Conservation (phyloP, 2,888 invertebrate species). For the Galeruca laticollis region DNA sequence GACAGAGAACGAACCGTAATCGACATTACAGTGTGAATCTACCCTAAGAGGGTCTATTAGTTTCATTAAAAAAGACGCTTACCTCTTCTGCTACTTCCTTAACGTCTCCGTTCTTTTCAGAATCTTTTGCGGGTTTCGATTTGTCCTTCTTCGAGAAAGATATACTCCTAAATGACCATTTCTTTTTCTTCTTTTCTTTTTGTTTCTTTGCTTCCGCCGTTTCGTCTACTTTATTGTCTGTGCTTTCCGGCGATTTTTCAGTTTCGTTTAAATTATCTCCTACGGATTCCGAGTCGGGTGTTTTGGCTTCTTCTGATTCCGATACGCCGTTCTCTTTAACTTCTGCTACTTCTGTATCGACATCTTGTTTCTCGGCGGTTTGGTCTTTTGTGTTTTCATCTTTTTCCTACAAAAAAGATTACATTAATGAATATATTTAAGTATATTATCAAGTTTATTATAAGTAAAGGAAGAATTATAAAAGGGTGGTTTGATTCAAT, state of each 20-base stretch:
- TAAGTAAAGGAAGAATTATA: background rate
- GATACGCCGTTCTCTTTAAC: conserved; percentile 64
- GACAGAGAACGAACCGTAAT: no score
- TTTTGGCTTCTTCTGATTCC: conserved; percentile 60
- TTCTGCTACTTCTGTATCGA: conserved; percentile 50
- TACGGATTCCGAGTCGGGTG: conserved; percentile 59
- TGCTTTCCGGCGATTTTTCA: conserved; percentile 54
- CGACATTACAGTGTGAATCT: no score
- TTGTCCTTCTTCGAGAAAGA: conserved; percentile 91
- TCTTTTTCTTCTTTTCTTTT: conserved; percentile 77
- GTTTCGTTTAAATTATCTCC: conserved; percentile 65
- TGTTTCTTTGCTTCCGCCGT: conserved; percentile 66
- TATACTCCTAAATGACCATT: conserved; percentile 90
- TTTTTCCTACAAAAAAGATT: conserved; percentile 60
- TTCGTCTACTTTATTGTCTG: conserved; percentile 38
- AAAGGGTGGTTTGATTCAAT: no score
- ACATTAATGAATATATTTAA: background rate
- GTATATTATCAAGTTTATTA: background rate
- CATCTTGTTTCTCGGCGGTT: conserved; percentile 51
- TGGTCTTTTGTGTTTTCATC: conserved; percentile 60
- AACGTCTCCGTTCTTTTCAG: conserved; percentile 72
- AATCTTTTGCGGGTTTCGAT: conserved; percentile 81
- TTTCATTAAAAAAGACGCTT: conserved; percentile 56
- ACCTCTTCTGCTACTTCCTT: conserved; percentile 76
- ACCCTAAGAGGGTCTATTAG: no score